These are phyloP conservation scores for Drosophila eugracilis DNA, from an alignment of 1,140 invertebrate species.

Conservation along the genomic window DNA sequence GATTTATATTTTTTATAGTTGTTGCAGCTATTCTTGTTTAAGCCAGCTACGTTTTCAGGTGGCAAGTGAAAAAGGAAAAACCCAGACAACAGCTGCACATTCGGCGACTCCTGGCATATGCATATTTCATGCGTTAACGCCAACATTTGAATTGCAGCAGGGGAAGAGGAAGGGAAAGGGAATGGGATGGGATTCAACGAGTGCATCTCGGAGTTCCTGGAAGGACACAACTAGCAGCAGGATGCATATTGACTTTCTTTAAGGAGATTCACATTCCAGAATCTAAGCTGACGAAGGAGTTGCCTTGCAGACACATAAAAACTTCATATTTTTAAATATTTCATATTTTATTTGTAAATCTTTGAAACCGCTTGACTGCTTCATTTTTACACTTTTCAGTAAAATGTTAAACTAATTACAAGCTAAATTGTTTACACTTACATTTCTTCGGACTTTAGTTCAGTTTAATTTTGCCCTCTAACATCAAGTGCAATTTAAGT, in stretches of 20 bases:
- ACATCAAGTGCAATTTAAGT: conserved; percentile 59
- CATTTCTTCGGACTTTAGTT: conserved; percentile 39
- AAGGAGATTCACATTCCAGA: conserved; percentile 17
- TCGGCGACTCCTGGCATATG: conserved; percentile 64
- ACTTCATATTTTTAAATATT: conserved; percentile 43
- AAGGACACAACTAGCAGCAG: conserved; percentile 2
- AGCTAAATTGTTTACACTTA: conserved; percentile 21
- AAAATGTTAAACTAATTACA: conserved; percentile 32
- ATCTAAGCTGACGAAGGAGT: background rate
- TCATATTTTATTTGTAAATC: conserved; percentile 56
- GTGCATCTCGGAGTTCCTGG: conserved; percentile 20
- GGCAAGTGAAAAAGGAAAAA: conserved; percentile 30
- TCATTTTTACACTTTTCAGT: conserved; percentile 34
- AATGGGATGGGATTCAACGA: background rate
- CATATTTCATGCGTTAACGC: conserved; percentile 84
- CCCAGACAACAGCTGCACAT: conserved; percentile 54
- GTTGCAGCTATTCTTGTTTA: background rate
- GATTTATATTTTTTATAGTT: background rate
- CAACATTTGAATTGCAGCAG: conserved; percentile 77
- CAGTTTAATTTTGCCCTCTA: conserved; percentile 16
- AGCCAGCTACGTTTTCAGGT: conserved; percentile 9
- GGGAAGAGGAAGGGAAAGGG: background rate
- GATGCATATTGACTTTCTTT: conserved; percentile 3
- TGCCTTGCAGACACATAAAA: too few species aligned
- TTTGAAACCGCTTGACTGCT: conserved; percentile 44